These are phyloP conservation scores for Drosophila rubida DNA, from an alignment of 2,888 invertebrate species.

Conservation along the genomic window DNA sequence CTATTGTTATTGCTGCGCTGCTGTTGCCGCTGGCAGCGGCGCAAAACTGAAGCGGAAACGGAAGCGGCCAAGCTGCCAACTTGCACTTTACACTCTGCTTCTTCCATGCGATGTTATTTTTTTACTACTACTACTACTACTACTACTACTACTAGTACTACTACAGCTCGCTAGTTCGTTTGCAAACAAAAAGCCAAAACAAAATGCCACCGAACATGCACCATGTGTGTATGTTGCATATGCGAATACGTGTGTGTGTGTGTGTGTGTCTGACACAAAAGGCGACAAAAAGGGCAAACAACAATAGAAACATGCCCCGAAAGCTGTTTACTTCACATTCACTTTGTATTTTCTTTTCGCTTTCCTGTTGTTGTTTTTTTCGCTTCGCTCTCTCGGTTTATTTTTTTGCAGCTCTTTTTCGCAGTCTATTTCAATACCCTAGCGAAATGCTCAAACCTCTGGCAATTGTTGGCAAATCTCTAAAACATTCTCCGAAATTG, in stretches of 20 bases:
- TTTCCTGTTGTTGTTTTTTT: not conserved
- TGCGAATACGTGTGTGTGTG: constrained; percentile 13
- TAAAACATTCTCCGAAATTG: not conserved
- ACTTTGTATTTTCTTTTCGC: constrained; percentile 24
- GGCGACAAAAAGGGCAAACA: constrained; percentile 55
- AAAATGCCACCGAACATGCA: constrained; percentile 48
- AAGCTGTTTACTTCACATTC: constrained; percentile 54
- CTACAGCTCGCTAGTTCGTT: not conserved
- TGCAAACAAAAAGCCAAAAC: constrained; percentile 40
- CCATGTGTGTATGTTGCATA: constrained; percentile 19
- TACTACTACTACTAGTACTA: not conserved
- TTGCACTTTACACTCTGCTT: constrained; percentile 70
- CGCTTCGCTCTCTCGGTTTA: constrained; percentile 5
- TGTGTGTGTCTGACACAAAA: constrained; percentile 35
- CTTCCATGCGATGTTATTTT: constrained; percentile 30
- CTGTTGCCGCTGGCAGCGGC: constrained; percentile 46
- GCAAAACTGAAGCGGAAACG: constrained; percentile 64
- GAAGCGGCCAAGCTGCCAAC: constrained; percentile 71
- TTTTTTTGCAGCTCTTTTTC: constrained; percentile 17
- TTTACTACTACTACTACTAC: not conserved
- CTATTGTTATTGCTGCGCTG: constrained; percentile 25
- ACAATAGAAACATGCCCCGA: constrained; percentile 58
- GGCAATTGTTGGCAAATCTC: constrained; percentile 16
- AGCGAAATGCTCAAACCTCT: constrained; percentile 25
- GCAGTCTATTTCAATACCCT: constrained; percentile 33